Conservation (phyloP, 2,113 vertebrate species). For the Dipodomys ordii region DNA sequence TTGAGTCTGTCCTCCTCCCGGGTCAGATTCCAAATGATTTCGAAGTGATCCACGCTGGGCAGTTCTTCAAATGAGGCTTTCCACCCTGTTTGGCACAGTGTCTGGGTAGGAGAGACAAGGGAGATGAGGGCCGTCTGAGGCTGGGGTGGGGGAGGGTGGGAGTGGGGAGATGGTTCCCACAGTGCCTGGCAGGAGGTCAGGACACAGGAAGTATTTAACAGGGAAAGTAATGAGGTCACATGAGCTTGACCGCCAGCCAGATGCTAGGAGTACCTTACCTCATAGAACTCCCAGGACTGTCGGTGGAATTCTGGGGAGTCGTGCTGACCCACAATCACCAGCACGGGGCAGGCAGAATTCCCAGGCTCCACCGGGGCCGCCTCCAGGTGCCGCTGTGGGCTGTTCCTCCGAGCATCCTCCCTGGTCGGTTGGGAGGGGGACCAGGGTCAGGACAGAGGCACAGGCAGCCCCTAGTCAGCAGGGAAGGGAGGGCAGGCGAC, state of each 20-base stretch:
- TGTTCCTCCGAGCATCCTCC: conserved; percentile 93
- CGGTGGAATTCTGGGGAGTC: conserved; percentile 94
- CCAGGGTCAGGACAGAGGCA: neutral
- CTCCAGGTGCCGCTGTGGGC: conserved; percentile 88
- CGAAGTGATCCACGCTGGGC: conserved; percentile 84
- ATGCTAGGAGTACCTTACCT: conserved; percentile 83
- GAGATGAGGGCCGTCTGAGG: accelerated
- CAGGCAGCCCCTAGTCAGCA: neutral
- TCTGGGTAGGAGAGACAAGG: neutral
- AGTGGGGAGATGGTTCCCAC: accelerated
- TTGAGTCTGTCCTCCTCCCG: conserved; percentile 80
- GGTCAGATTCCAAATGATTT: conserved; percentile 85
- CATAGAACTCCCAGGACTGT: conserved; percentile 91
- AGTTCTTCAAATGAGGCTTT: conserved; percentile 81
- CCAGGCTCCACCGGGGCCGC: conserved; percentile 62
- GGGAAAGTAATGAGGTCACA: neutral
- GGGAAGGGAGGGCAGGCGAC: neutral
- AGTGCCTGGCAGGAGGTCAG: accelerated
- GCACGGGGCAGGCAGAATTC: conserved; percentile 83
- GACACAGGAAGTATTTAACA: neutral
- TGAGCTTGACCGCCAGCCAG: neutral
- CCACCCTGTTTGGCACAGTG: conserved; percentile 75
- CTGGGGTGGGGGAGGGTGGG: too few species aligned
- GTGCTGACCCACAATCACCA: conserved; percentile 91
- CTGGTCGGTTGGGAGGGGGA: conserved; percentile 80